Evolutionary conservation across 2,888 invertebrate species (phyloP), one percentile per base, ranked within the genome.

Genomic region (Limnephilus auricula): DNA sequence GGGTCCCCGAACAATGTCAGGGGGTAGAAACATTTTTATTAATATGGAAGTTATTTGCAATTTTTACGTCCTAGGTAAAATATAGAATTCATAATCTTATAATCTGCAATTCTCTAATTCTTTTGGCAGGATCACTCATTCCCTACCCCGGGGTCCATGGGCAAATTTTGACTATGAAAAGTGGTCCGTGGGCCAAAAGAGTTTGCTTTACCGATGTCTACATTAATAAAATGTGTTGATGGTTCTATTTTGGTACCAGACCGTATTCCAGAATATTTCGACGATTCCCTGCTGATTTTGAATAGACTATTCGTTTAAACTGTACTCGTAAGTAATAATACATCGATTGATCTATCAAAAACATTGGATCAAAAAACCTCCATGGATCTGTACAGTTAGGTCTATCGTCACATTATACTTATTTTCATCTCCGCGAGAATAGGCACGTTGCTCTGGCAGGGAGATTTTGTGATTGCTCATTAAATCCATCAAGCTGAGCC

Each of bases 381-480:
- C n/a, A 13, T 65, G 37, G n/a, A 15, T 5, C 84, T 34, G n/a
- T 65, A 79, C 87, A 79, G 87, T 88, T 78, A 88, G 32, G 4
- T 31, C 18, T 88, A 37, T 79, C 87, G 37, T 88, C 87, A 88
- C 78, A 25, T 79, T 37, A 78, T 65, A 25, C 65, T 6, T 37
- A 79, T 88, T 78, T 78, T 88, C 79, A 79, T 79, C 34, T 78
- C 78, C 10, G 32, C 32, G 12, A 88, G 65, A 88, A 88, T 78
- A 88, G 87, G 87, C 87, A 15, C 78, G 32, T 79, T 25, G 79
- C 79, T 78, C 34, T 32, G 25, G 34, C 78, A 88, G 18, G 37
- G 78, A 79, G 87, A 78, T 88, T n/a, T 30, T 88, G 78, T 88
- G 87, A 88, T 88, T 88, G 78, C 87, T 88, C 87, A 88, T 88